Evolutionary conservation across 2,113 vertebrate species (phyloP).

Genomic region (Romanogobio albipinnatus): DNA sequence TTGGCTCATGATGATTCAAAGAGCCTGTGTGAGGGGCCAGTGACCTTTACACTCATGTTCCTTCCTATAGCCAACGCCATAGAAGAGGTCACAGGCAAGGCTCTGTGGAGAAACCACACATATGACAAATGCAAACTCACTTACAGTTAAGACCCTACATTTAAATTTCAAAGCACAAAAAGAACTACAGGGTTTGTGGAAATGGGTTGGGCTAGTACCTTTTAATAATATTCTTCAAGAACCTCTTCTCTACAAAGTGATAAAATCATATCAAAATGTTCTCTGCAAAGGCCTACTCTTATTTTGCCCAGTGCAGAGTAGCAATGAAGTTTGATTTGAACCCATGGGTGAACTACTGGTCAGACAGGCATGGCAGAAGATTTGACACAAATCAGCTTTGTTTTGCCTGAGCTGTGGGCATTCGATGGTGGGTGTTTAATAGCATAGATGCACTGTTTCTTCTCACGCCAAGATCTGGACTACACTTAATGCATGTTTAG

Average conservation of each 20-base stretch:
- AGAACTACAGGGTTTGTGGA: not conserved
- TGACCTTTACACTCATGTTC: not conserved
- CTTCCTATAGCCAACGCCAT: not conserved
- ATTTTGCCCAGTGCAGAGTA: not conserved
- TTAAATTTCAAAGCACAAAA: not conserved
- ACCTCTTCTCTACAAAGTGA: not conserved
- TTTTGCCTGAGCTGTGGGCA: constrained; percentile 26
- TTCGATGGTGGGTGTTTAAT: not conserved
- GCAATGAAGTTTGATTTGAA: not conserved
- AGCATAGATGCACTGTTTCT: constrained; percentile 21
- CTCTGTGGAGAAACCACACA: not conserved
- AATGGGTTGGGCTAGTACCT: not conserved
- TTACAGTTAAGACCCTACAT: not conserved
- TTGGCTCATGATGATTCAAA: constrained; percentile 51
- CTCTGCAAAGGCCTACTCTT: not conserved
- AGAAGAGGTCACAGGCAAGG: not conserved
- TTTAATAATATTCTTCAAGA: not conserved
- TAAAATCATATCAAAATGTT: not conserved
- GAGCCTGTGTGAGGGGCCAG: not conserved
- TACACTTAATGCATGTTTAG: constrained; percentile 4
- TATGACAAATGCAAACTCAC: not conserved
- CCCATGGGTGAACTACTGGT: constrained; percentile 34
- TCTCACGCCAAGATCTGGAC: not conserved
- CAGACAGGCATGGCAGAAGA: constrained; percentile 34
- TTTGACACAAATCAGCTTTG: constrained; percentile 49